Evolutionary conservation across 2,888 invertebrate genomes (phyloP).

Genomic region (Lycaena phlaeas): DNA sequence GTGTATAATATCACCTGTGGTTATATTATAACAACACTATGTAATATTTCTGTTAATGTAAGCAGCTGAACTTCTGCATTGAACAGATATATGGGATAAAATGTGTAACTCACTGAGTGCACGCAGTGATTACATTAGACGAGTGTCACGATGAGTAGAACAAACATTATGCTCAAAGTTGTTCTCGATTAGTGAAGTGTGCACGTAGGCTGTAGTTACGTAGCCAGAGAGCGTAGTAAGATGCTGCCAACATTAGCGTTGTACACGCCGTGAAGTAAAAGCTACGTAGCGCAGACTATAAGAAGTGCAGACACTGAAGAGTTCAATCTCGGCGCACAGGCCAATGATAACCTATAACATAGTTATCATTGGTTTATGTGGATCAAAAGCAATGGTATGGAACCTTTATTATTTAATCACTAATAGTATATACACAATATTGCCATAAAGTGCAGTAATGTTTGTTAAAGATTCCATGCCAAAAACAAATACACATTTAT

Average conservation of each 20-base stretch:
- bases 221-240: conserved; percentile 65
- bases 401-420: conserved; percentile 35
- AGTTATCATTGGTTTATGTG: conserved; percentile 72
- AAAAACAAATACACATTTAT: conserved; percentile 23
- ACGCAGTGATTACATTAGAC: conserved; percentile 68
- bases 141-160: conserved; percentile 57
- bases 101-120: conserved; percentile 71
- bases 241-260: conserved; percentile 61
- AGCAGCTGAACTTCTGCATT: conserved; percentile 19
- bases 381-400: conserved; percentile 48
- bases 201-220: conserved; percentile 66
- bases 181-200: conserved; percentile 59
- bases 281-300: conserved; percentile 72
- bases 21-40: not conserved
- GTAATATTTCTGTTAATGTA: not conserved
- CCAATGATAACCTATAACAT: conserved; percentile 75
- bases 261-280: conserved; percentile 67
- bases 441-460: conserved; percentile 9
- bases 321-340: conserved; percentile 71
- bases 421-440: conserved; percentile 1
- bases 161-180: conserved; percentile 61
- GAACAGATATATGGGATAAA: conserved; percentile 61
- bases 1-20: conserved; percentile 4
- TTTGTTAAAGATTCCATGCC: conserved; percentile 44
- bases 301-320: conserved; percentile 72